Percentiles rank a stretch among this genome's conserved stretches.
These are phyloP conservation scores for Diabrotica balteata DNA, from an alignment of 2,888 invertebrate genomes.

Conservation along the genomic window DNA sequence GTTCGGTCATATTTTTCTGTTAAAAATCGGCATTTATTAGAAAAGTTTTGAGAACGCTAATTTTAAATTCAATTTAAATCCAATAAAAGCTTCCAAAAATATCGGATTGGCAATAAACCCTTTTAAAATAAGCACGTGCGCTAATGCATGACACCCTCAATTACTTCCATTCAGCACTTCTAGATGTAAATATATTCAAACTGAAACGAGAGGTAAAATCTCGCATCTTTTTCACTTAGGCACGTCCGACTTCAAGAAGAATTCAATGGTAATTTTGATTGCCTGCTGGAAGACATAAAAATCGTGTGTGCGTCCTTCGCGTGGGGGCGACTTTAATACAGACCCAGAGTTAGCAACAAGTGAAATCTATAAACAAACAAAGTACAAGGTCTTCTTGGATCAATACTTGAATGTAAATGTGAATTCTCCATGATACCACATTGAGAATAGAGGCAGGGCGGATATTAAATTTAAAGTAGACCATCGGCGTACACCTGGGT, in stretches of 20 bases:
- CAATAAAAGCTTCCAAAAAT: too few relatives aligned
- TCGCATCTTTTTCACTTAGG: background rate
- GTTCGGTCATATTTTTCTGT: too few relatives aligned
- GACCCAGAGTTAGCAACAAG: slow-evolving; percentile 24
- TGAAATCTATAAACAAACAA: slow-evolving; percentile 29
- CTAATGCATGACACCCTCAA: background rate
- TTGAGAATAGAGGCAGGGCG: slow-evolving; percentile 16
- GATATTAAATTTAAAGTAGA: slow-evolving; percentile 6
- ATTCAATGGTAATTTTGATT: slow-evolving; percentile 5
- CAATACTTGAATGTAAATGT: slow-evolving; percentile 25
- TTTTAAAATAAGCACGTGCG: background rate
- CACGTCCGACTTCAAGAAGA: slow-evolving; percentile 1
- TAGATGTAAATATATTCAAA: slow-evolving; percentile 4
- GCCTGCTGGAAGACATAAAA: slow-evolving; percentile 1
- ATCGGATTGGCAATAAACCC: too few relatives aligned
- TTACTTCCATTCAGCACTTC: slow-evolving; percentile 6
- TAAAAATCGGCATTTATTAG: too few relatives aligned
- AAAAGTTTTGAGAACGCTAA: too few relatives aligned
- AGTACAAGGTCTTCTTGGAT: slow-evolving; percentile 26
- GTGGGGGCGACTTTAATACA: slow-evolving; percentile 3
- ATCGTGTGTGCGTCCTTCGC: slow-evolving; percentile 1
- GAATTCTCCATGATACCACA: slow-evolving; percentile 3
- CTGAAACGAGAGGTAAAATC: background rate
- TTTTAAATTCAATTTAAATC: too few relatives aligned
- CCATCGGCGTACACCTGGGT: background rate